Evolutionary conservation across 1,140 invertebrate species (phyloP).

Genomic region (Ips nitidus): DNA sequence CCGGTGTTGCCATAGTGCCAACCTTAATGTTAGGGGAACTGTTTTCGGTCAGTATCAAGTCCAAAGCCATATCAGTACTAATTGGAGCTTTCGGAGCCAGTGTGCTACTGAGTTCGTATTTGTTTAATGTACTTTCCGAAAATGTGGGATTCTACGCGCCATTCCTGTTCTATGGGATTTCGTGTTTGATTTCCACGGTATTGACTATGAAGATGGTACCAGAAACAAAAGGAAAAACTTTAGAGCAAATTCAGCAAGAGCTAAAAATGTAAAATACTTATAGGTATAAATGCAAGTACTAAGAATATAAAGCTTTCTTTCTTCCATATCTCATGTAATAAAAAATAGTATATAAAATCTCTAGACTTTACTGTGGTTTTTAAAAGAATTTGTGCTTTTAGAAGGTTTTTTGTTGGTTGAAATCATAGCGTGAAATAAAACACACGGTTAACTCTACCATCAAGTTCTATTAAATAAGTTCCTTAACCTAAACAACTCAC

Average conservation of each 20-base stretch:
- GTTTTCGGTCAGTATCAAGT: constrained; percentile 38
- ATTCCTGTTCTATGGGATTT: constrained; percentile 6
- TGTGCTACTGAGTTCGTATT: not conserved
- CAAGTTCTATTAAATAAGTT: no score
- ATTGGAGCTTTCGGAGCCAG: not conserved
- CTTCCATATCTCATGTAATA: no score
- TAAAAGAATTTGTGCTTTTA: no score
- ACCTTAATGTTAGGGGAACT: constrained; percentile 38
- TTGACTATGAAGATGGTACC: constrained; percentile 10
- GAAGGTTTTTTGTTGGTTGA: no score
- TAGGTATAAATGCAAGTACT: no score
- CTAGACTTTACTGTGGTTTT: no score
- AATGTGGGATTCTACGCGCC: constrained; percentile 52
- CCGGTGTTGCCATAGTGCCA: constrained; percentile 11
- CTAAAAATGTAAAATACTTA: not conserved
- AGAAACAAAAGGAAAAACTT: constrained; percentile 19
- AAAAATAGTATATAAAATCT: no score
- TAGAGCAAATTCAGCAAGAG: constrained; percentile 20
- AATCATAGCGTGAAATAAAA: no score
- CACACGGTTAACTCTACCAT: no score
- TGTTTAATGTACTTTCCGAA: not conserved
- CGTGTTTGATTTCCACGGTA: not conserved
- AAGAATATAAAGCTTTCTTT: no score
- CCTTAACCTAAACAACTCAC: no score
- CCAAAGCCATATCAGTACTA: constrained; percentile 10